These are phyloP conservation scores for Lapara coniferarum DNA, from an alignment of 2,888 invertebrate species.

Conservation along the genomic window DNA sequence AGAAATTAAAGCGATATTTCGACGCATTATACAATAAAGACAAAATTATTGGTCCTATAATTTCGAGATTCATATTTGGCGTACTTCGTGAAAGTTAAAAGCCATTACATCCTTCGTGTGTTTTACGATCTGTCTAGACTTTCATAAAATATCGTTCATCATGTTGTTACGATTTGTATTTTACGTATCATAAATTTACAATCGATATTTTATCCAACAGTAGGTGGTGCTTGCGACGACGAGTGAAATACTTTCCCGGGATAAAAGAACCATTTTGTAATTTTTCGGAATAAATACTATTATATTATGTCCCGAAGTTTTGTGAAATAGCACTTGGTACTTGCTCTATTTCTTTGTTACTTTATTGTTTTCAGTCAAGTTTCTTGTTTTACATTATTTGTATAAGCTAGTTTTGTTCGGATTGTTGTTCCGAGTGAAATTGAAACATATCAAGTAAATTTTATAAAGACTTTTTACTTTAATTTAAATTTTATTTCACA, in stretches of 20 bases:
- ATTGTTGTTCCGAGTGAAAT: constrained; percentile 3
- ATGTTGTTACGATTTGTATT: not conserved
- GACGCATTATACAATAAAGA: not conserved
- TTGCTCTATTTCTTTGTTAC: constrained; percentile 5
- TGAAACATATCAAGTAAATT: too few species aligned
- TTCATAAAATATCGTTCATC: not conserved
- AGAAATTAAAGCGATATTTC: not conserved
- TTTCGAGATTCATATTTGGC: constrained; percentile 10
- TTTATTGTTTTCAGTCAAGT: constrained; percentile 7
- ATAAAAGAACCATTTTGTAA: too few species aligned
- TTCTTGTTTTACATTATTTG: constrained; percentile 14
- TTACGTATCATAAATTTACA: not conserved
- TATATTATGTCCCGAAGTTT: not conserved
- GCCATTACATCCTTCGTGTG: constrained; percentile 15
- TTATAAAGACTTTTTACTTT: too few species aligned
- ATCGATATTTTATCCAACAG: not conserved
- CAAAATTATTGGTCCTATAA: not conserved
- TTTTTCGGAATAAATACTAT: too few species aligned
- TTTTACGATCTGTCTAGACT: constrained; percentile 14
- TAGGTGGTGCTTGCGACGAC: not conserved
- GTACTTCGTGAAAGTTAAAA: not conserved
- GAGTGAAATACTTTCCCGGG: too few species aligned
- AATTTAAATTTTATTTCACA: too few species aligned
- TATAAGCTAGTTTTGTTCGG: not conserved
- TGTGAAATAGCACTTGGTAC: not conserved